These are phyloP conservation scores for Pan troglodytes DNA, from an alignment of 2,113 vertebrate species.

Conservation along the genomic window NHGRI_mPanTro3-v2.1_pri NC_072403.2:86666001-86666500, in stretches of 20 bases:
- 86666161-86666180: not conserved
- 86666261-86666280: not conserved
- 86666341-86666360: not conserved
- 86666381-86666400: not conserved
- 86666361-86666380: not conserved
- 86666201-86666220: not conserved
- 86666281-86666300: not conserved
- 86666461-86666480: too few species aligned
- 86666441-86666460: too few species aligned
- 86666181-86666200: not conserved
- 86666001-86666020: not conserved
- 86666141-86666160: not conserved
- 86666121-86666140: not conserved
- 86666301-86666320: not conserved
- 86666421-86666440: not conserved
- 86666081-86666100: not conserved
- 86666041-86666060: not conserved
- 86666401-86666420: not conserved
- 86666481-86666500: too few species aligned
- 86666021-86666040: not conserved
- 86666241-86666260: not conserved
- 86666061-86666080: not conserved
- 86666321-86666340: not conserved
- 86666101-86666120: not conserved
- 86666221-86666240: not conserved